phyloP scores from a whole-genome alignment of 2,797 vertebrate species.

The Gallinago nigripennis region DNA sequence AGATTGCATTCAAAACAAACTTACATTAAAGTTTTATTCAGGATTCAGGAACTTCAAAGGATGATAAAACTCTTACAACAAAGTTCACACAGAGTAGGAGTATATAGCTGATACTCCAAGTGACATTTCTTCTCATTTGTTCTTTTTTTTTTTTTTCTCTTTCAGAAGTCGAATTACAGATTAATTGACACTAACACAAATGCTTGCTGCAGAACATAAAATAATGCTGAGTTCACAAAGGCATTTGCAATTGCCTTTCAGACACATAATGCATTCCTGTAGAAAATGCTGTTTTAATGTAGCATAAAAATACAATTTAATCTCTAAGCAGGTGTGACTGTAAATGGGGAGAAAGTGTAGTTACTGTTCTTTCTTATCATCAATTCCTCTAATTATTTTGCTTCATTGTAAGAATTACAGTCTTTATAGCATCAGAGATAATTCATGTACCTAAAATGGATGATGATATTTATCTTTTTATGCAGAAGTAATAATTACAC shows the following conservation, averaged over 20 bases:
- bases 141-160: neutral
- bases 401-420: conserved; percentile 39
- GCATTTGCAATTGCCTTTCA: conserved; percentile 55
- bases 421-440: conserved; percentile 8
- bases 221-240: conserved; percentile 68
- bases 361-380: conserved; percentile 42
- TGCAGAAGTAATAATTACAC: conserved; percentile 1
- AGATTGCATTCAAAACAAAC: neutral
- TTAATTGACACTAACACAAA: conserved; percentile 62
- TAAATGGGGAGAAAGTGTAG: conserved; percentile 36
- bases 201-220: conserved; percentile 58
- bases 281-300: conserved; percentile 73
- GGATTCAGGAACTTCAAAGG: conserved; percentile 26
- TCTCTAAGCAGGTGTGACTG: conserved; percentile 76
- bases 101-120: neutral
- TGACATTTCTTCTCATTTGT: neutral
- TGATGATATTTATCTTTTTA: conserved; percentile 24
- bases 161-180: conserved; percentile 32
- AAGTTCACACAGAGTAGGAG: neutral
- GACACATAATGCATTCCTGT: conserved; percentile 54
- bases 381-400: conserved; percentile 60
- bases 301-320: conserved; percentile 74
- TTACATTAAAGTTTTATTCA: conserved; percentile 22
- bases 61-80: neutral
- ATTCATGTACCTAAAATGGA: conserved; percentile 25